Evolutionary conservation across 2,888 invertebrate species (phyloP), one percentile per base, ranked within the genome.

Genomic region (Acrocyrtus sp.): DNA sequence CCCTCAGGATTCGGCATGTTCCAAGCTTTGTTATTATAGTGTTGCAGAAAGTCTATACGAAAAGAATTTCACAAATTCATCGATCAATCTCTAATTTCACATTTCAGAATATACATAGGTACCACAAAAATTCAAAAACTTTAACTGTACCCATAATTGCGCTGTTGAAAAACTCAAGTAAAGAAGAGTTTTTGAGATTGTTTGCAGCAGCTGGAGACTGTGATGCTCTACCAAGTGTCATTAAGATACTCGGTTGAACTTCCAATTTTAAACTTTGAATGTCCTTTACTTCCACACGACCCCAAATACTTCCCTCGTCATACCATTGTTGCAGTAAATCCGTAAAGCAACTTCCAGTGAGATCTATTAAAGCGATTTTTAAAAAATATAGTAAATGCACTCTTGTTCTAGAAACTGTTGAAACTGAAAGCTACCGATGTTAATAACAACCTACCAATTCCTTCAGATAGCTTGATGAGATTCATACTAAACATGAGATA

Each of bases 121-220:
- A 39, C 15, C 10, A 12, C 15, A 39, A 39, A 12, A 39, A 39
- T 39, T 10, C 41, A 10, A n/a, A n/a, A n/a, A n/a, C n/a, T n/a
- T n/a, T n/a, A n/a, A n/a, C n/a, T n/a, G n/a, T 75, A 82, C 82
- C 82, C 66, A 87, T 88, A 51, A 93, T 89, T 2, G 90, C 89
- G 65, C 86, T 86, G 12, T 89, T 89, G 24, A 91, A 84, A 41
- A 89, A 83, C 66, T 88, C 87, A 0, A 91, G 91, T 66, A 94
- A 86, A 26, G 91, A 89, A 0, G 93, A 93, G 83, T 91, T 90
- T 70, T 95, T 87, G 76, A 96, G 86, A 81, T 91, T 90, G 81
- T 89, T 88, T 19, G 92, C 89, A 60, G 92, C 92, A 24, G 89
- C 88, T 0, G 92, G 90, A 1, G 95, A 95, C 85, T 94, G 90